phyloP scores from a whole-genome alignment of 1,140 invertebrate species.

The Drosophila miranda region DNA sequence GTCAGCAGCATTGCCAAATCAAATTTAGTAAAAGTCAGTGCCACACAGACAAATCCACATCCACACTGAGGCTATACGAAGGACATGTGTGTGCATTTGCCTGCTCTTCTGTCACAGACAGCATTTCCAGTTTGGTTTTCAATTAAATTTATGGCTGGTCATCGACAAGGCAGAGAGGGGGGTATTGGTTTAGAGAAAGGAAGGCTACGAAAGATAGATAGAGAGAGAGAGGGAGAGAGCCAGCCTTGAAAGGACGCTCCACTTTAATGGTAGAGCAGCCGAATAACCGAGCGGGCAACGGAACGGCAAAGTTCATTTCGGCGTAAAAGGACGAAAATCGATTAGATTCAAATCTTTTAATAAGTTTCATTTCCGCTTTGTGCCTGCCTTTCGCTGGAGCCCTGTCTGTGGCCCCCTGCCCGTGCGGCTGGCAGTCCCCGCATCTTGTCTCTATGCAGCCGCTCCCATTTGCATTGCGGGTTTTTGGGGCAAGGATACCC shows the following conservation, averaged over 20 bases:
- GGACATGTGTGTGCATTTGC: slow-evolving; percentile 13
- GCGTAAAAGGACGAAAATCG: slow-evolving; percentile 79
- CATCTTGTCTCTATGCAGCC: slow-evolving; percentile 20
- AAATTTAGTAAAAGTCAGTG: slow-evolving; percentile 69
- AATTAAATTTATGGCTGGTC: slow-evolving; percentile 77
- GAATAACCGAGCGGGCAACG: slow-evolving; percentile 24
- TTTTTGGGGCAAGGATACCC: slow-evolving; percentile 20
- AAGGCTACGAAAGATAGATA: neutral
- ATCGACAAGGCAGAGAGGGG: slow-evolving; percentile 22
- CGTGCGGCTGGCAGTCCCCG: neutral
- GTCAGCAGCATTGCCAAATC: slow-evolving; percentile 54
- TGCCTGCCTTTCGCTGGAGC: slow-evolving; percentile 62
- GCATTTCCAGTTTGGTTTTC: slow-evolving; percentile 68
- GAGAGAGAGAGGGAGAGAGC: slow-evolving; percentile 1
- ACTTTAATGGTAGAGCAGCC: slow-evolving; percentile 50
- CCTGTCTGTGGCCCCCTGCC: slow-evolving; percentile 38
- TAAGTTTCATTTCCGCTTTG: slow-evolving; percentile 82
- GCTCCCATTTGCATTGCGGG: slow-evolving; percentile 65
- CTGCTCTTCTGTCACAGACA: slow-evolving; percentile 63
- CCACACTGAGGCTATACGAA: neutral
- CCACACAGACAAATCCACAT: slow-evolving; percentile 13
- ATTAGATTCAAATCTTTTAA: slow-evolving; percentile 82
- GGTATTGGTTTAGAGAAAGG: neutral
- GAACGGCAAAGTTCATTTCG: slow-evolving; percentile 71
- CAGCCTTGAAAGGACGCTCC: slow-evolving; percentile 14